Evolutionary conservation across 1,140 invertebrate species (phyloP), one percentile per base, ranked within the genome.

Genomic region (Papilio xuthus): DNA sequence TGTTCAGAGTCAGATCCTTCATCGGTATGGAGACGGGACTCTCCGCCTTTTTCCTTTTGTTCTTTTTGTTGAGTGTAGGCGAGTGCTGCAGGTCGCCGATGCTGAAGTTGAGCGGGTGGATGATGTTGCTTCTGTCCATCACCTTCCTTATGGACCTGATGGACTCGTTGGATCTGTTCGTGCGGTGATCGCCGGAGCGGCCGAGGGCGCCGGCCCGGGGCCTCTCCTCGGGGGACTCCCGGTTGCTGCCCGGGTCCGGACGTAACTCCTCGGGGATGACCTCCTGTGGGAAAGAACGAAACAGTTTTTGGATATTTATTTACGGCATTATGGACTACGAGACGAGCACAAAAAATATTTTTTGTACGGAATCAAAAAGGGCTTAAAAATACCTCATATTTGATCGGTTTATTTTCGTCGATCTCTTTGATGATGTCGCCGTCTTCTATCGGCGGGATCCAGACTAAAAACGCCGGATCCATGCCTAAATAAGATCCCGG

Each of bases 391-490:
- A 92, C 92, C 86, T 93, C 91, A 81, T 93, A 92, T 77, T 91
- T 82, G 2, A 87, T 88, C 4, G 69, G 79, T 77, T 86, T 88
- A 28, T 77, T 89, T 41, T 92, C 88, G 72, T 92, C 88, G 20
- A 94, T 92, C 76, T 94, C 92, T 75, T 87, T 91, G 10, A 94
- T 85, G 20, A 93, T 94, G 63, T 94, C 93, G 1, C 94, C 94
- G 77, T 96, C 95, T 80, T 96, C 96, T 8, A 97, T 94, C 0
- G 97, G 97, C 28, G 97, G 97, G 73, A 98, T 97, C 97, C 97
- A 98, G 0, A 98, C 96, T 70, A 98, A 93, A 88, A 97, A 97
- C 0, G 97, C 97, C 1, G 97, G 97, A 92, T 98, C 97, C 97
- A 98, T 97, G 4, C 97, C 97, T 76, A 97, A 92, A 84, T 97